phyloP scores from a whole-genome alignment of 2,797 vertebrate species.

The Gobio occitaniae region DNA sequence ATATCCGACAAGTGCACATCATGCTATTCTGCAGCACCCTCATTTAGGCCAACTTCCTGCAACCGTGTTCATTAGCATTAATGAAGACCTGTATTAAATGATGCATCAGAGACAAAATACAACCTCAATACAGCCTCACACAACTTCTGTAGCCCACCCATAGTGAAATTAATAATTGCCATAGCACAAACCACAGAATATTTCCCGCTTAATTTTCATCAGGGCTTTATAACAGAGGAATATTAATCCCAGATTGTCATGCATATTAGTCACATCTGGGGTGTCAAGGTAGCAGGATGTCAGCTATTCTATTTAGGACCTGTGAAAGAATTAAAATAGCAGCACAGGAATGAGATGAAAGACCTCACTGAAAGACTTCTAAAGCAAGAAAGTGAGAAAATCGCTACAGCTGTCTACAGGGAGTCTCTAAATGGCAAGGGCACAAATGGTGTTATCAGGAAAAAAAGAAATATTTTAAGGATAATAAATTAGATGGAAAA shows the following conservation, averaged over 20 bases:
- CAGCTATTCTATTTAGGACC: constrained; percentile 73
- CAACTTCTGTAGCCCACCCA: background rate
- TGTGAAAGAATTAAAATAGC: constrained; percentile 72
- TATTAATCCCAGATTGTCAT: constrained; percentile 34
- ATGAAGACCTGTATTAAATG: background rate
- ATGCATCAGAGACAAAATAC: background rate
- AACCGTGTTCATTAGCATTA: background rate
- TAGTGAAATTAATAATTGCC: background rate
- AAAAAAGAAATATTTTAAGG: background rate
- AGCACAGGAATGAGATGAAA: constrained; percentile 68
- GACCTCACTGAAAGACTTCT: background rate
- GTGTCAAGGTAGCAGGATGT: constrained; percentile 61
- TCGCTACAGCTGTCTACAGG: background rate
- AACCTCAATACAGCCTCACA: background rate
- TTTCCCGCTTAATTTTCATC: background rate
- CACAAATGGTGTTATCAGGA: background rate
- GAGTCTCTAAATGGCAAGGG: constrained; percentile 5
- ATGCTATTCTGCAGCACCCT: background rate
- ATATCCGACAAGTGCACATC: background rate
- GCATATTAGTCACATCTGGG: constrained; percentile 66
- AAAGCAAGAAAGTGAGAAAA: constrained; percentile 25
- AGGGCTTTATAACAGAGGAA: constrained; percentile 6
- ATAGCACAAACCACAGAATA: background rate
- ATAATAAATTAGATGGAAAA: background rate
- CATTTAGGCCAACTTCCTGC: background rate